Conservation (phyloP, 1,140 invertebrate species). For the Scaptomyza hsui region DNA sequence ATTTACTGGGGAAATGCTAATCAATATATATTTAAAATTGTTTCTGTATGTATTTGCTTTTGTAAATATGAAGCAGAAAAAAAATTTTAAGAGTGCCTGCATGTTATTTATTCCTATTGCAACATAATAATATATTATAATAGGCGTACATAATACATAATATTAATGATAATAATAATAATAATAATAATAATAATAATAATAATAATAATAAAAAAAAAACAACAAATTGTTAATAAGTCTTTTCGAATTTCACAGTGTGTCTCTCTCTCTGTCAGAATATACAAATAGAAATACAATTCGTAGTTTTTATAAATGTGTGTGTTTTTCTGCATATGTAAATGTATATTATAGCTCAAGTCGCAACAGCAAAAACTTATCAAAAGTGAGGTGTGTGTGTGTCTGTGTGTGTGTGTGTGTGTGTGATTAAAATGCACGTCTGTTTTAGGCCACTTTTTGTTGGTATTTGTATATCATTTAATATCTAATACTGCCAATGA, state of each 20-base stretch:
- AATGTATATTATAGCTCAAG: conserved; percentile 38
- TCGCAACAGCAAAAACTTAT: conserved; percentile 68
- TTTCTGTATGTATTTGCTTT: neutral
- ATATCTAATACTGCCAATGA: conserved; percentile 16
- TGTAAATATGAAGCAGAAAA: conserved; percentile 11
- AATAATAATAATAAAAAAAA: conserved; percentile 58
- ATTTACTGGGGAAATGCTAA: too few relatives aligned
- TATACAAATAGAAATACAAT: conserved; percentile 62
- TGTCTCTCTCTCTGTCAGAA: conserved; percentile 72
- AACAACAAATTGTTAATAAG: conserved; percentile 79
- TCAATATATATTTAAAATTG: neutral
- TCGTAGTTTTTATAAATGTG: conserved; percentile 15
- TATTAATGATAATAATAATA: conserved; percentile 31
- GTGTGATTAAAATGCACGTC: conserved; percentile 15
- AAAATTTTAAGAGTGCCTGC: conserved; percentile 24
- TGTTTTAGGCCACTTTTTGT: conserved; percentile 5
- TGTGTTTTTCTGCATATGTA: neutral
- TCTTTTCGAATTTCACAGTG: conserved; percentile 82
- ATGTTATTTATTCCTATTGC: conserved; percentile 31
- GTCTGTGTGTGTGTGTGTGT: conserved; percentile 4
- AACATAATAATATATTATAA: conserved; percentile 42
- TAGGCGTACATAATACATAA: conserved; percentile 38
- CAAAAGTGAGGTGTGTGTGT: conserved; percentile 15
- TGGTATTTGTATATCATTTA: neutral
- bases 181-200: conserved; percentile 51